phyloP scores from a whole-genome alignment of 30 jellyfish, hydroid and myxozoan genomes.

The Pelagia noctiluca region DNA sequence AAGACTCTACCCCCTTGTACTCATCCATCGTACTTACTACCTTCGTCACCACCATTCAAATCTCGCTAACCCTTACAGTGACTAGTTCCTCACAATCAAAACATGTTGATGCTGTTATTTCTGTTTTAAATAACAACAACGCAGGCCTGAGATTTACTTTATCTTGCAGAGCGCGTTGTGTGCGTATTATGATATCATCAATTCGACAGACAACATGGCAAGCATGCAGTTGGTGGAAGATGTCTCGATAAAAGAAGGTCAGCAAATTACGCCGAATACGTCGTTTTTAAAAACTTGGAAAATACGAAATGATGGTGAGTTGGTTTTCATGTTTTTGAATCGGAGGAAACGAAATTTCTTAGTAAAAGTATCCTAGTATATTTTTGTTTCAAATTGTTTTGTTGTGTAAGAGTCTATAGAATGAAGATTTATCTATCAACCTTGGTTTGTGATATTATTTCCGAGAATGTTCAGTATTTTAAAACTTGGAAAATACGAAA shows the following conservation, averaged over 20 bases:
- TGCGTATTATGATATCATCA: slow-evolving; percentile 85
- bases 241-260: slow-evolving; percentile 53
- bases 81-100: too few relatives aligned
- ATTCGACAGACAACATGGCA: slow-evolving; percentile 73
- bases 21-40: too few relatives aligned
- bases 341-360: background rate
- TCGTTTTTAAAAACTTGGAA: slow-evolving; percentile 83
- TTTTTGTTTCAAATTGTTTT: too few relatives aligned
- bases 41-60: too few relatives aligned
- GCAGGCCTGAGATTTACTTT: background rate
- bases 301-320: slow-evolving; percentile 68
- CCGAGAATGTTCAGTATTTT: slow-evolving; percentile 35
- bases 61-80: too few relatives aligned
- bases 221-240: slow-evolving; percentile 71
- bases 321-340: background rate
- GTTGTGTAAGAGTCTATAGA: too few relatives aligned
- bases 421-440: too few relatives aligned
- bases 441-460: too few relatives aligned
- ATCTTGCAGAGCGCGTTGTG: slow-evolving; percentile 73
- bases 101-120: background rate
- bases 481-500: slow-evolving; percentile 83
- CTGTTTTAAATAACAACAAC: slow-evolving; percentile 28
- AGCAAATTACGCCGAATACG: slow-evolving; percentile 45
- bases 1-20: too few relatives aligned
- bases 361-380: too few relatives aligned